Base-by-base conservation (phyloP, 2,113 vertebrate genomes). In the Burhinus oedicnemus region DNA sequence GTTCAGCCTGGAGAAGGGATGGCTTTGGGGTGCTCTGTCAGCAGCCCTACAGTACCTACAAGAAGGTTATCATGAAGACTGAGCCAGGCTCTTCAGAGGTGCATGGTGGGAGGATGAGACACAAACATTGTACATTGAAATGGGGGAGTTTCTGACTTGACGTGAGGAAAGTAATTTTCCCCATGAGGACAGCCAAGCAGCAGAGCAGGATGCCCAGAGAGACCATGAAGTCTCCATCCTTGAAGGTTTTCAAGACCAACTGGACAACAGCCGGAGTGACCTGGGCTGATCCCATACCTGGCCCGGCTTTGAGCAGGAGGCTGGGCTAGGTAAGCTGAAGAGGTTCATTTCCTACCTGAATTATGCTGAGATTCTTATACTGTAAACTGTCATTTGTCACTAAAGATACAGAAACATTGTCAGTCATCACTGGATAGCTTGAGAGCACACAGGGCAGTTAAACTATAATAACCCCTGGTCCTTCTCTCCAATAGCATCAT, bases 1-100 rank as follows among this genome's bases (percentile, higher is more conserved):
- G 34, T 40, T 49, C 45, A 75, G 20, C 51, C 47, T 66, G 47
- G 16, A 79, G 51, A 66, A 62, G 21, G 0, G 0, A 47, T 58
- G 47, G 27, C 30, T 74, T 84, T 74, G 44, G 36, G 10, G 14
- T 20, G 30, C 60, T 32, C 10, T 47, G 9, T 36, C 60, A 61
- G 44, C 12, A 69, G 27, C 36, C 19, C 11, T n/a, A 18, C 8
- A 8, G 20, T 7, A 45, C 17, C 66, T n/a, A 22, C 0, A 0
- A 62, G 26, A 60, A 89, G 29, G 27, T 36, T n/a, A 36, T 51
- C n/a, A 6, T 2, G 11, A 83, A 74, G 52, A 34, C 12, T 16
- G 72, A 95, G 38, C 13, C 26, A 64, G 61, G 29, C 13, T 65
- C 25, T 85, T 76, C 66, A 61, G n/a, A 79, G 13, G 15, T 38